phyloP scores from a whole-genome alignment of 2,113 vertebrate species.

The Muntiacus reevesi region DNA sequence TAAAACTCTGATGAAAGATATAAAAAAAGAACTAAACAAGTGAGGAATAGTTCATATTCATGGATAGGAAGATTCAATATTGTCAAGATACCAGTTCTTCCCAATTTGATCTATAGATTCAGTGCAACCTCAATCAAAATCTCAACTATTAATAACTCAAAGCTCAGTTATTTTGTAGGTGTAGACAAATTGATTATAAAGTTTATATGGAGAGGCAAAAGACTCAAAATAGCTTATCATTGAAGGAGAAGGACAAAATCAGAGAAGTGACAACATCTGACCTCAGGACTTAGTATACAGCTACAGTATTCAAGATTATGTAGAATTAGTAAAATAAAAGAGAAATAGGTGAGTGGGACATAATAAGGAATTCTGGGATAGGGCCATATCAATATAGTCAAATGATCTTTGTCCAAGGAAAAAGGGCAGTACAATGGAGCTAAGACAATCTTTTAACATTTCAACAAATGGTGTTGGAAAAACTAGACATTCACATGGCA shows the following conservation, averaged over 20 bases:
- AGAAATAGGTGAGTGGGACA: not conserved
- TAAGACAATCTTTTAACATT: not conserved
- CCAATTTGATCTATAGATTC: not conserved
- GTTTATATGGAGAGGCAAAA: not conserved
- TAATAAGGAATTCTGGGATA: not conserved
- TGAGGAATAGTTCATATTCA: not conserved
- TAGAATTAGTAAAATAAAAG: not conserved
- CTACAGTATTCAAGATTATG: not conserved
- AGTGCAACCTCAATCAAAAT: not conserved
- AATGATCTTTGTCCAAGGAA: not conserved
- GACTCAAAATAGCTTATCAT: not conserved
- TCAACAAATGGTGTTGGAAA: not conserved
- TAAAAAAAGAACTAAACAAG: not conserved
- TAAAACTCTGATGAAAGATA: not conserved
- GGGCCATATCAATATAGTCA: not conserved
- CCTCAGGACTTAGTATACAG: not conserved
- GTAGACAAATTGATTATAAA: not conserved
- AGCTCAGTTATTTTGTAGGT: not conserved
- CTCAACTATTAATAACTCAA: not conserved
- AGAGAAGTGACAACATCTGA: not conserved
- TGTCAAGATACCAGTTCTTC: not conserved
- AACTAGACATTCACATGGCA: not conserved
- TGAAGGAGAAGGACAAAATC: not conserved
- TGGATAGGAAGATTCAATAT: not conserved
- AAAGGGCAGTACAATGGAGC: not conserved